These are phyloP conservation scores for Steinernema hermaphroditum DNA, from an alignment of 2,888 invertebrate genomes.

Conservation along the genomic window DNA sequence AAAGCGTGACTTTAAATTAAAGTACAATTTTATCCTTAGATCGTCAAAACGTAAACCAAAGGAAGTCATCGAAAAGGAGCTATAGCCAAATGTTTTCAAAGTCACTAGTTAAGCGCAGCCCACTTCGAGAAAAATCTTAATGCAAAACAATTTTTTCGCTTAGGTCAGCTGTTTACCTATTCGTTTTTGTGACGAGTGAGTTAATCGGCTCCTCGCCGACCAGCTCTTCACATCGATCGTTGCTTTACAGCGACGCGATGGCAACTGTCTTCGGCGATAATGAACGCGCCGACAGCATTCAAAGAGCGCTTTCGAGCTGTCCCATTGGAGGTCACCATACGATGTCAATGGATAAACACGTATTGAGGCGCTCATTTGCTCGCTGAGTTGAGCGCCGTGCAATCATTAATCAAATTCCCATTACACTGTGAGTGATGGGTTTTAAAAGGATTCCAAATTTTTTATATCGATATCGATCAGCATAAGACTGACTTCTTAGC, in stretches of 20 bases:
- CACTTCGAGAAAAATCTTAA: too few species aligned
- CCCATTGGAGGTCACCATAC: background rate
- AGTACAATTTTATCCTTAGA: too few species aligned
- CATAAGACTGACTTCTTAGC: too few species aligned
- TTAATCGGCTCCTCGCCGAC: background rate
- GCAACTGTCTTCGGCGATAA: background rate
- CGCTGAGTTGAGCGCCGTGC: background rate
- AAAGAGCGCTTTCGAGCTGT: background rate
- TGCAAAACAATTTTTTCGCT: too few species aligned
- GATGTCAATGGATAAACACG: background rate
- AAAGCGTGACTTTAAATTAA: too few species aligned
- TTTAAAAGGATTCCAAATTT: too few species aligned
- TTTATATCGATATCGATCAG: too few species aligned
- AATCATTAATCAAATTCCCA: background rate
- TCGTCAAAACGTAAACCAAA: too few species aligned
- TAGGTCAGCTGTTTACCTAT: constrained; percentile 25
- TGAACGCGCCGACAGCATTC: background rate
- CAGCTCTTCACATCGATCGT: background rate
- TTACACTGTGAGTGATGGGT: background rate
- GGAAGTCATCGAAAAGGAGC: too few species aligned
- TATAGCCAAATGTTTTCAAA: too few species aligned
- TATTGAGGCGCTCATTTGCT: background rate
- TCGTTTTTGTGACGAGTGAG: background rate
- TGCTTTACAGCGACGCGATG: background rate
- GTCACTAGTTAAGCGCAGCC: too few species aligned